Conservation (phyloP, 2,888 invertebrate genomes). For the Synanthedon andrenaeformis region DNA sequence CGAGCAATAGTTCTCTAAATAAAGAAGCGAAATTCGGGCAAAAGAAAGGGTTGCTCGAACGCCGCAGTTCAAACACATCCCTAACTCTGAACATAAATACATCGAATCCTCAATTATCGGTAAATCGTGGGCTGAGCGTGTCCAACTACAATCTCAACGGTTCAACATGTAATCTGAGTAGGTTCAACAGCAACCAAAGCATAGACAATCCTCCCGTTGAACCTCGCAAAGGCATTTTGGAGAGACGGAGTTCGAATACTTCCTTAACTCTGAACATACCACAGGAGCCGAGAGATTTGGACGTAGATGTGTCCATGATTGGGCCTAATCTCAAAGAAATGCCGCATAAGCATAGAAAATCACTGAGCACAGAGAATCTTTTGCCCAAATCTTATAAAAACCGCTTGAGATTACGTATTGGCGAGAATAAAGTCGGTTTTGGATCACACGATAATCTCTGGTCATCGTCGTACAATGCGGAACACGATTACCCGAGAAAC, state of each 20-base stretch:
- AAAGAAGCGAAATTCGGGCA: conserved; percentile 50
- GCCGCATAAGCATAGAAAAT: conserved; percentile 63
- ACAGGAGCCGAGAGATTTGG: conserved; percentile 55
- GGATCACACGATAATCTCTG: conserved; percentile 66
- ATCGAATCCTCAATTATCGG: conserved; percentile 58
- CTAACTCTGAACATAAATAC: conserved; percentile 79
- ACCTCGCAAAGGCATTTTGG: conserved; percentile 74
- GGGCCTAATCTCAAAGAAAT: conserved; percentile 44
- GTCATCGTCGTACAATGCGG: conserved; percentile 50
- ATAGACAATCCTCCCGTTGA: conserved; percentile 47
- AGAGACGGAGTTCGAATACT: conserved; percentile 85
- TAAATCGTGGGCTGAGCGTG: conserved; percentile 54
- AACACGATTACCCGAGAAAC: conserved; percentile 48
- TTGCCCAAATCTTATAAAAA: conserved; percentile 62
- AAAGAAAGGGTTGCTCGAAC: conserved; percentile 80
- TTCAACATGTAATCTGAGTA: conserved; percentile 60
- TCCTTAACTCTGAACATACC: conserved; percentile 77
- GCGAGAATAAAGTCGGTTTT: conserved; percentile 39
- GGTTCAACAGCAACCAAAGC: conserved; percentile 60
- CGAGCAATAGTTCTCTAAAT: conserved; percentile 69
- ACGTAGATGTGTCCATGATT: conserved; percentile 51
- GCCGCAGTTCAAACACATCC: conserved; percentile 92
- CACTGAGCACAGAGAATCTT: conserved; percentile 73
- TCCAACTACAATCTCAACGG: conserved; percentile 66
- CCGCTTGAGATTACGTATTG: conserved; percentile 37